Evolutionary conservation across 2,113 vertebrate genomes (phyloP).

Genomic region (Tautogolabrus adspersus): DNA sequence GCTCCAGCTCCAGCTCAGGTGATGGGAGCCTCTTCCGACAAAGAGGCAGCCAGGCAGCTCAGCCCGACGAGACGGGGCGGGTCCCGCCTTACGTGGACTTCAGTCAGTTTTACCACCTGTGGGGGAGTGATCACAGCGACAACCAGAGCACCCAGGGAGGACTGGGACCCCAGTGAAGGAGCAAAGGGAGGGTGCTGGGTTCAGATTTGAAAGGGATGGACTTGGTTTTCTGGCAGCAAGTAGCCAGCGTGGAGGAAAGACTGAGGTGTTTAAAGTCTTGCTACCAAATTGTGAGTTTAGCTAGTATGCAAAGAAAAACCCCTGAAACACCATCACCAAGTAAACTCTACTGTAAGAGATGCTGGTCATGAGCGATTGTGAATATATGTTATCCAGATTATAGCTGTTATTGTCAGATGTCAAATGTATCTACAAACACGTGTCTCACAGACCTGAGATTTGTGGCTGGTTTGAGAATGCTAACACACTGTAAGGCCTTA

Average conservation of each 20-base stretch:
- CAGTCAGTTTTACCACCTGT: slow-evolving; percentile 93
- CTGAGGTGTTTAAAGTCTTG: neutral
- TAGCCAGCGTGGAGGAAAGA: slow-evolving; percentile 1
- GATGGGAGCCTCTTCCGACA: slow-evolving; percentile 96
- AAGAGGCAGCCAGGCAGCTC: slow-evolving; percentile 90
- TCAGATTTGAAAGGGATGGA: neutral
- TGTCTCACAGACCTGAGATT: neutral
- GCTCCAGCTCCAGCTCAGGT: slow-evolving; percentile 97
- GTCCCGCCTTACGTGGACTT: slow-evolving; percentile 99
- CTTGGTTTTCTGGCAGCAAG: neutral
- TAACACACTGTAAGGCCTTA: slow-evolving; percentile 33
- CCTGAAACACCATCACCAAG: neutral
- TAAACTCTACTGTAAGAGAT: slow-evolving; percentile 1
- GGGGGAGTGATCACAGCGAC: slow-evolving; percentile 92
- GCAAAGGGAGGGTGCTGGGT: neutral
- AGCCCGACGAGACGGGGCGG: slow-evolving; percentile 93
- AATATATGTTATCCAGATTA: slow-evolving; percentile 46
- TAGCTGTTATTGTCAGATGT: slow-evolving; percentile 16
- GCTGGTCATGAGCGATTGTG: slow-evolving; percentile 22
- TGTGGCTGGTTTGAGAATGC: neutral
- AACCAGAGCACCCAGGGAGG: slow-evolving; percentile 69
- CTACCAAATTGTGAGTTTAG: neutral
- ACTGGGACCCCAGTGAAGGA: slow-evolving; percentile 69
- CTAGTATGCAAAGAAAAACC: neutral
- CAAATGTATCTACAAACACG: slow-evolving; percentile 20